A percentile compares a stretch with the other conserved stretches of the same genome.
Conservation (phyloP, 2,113 vertebrate species). For the Pampusana beccarii region DNA sequence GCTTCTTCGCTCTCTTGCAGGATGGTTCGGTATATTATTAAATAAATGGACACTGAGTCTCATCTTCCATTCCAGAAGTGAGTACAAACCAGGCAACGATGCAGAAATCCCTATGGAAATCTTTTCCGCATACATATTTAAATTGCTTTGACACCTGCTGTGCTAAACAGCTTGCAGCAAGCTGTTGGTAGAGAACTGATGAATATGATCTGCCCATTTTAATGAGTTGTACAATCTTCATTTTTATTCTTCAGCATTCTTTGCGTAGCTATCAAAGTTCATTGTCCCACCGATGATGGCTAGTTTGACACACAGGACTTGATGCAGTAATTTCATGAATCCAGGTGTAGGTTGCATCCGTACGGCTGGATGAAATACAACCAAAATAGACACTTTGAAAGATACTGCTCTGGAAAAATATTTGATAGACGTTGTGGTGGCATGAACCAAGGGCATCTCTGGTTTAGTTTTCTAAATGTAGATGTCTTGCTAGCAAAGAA, state of each 20-base stretch:
- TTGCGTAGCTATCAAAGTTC: background rate
- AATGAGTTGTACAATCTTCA: background rate
- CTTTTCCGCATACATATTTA: background rate
- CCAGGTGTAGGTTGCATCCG: background rate
- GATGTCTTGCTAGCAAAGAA: background rate
- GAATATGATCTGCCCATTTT: background rate
- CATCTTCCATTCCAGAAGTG: background rate
- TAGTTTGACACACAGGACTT: background rate
- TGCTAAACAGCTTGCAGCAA: background rate
- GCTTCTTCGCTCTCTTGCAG: background rate
- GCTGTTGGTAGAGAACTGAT: background rate
- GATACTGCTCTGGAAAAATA: background rate
- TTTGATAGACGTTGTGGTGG: background rate
- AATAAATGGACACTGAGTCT: background rate
- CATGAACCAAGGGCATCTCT: background rate
- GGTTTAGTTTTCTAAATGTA: background rate
- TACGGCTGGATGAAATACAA: background rate
- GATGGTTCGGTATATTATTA: background rate
- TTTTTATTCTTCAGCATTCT: background rate
- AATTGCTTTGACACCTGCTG: background rate
- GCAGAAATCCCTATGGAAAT: background rate
- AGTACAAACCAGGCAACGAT: background rate
- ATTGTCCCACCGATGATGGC: background rate
- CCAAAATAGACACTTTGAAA: background rate
- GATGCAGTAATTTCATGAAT: background rate